Percentiles rank a stretch among this genome's conserved stretches.
These are phyloP conservation scores for Podotricha telesiphe DNA, from an alignment of 2,888 invertebrate species.

Conservation along the genomic window DNA sequence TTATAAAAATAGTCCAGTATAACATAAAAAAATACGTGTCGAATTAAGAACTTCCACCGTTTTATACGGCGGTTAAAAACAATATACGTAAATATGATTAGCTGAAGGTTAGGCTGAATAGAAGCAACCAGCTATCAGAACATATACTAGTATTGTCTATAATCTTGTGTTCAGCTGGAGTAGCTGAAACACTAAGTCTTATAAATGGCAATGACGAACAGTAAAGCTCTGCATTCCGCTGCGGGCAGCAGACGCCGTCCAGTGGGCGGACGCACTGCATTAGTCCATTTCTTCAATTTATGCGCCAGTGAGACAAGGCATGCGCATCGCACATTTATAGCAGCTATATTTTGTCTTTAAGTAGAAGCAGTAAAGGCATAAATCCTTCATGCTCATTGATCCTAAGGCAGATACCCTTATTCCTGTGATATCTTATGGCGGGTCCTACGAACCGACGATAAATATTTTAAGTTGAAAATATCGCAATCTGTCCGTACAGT, in stretches of 20 bases:
- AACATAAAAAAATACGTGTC: too few species aligned
- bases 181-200: slow-evolving; percentile 35
- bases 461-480: not conserved
- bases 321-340: slow-evolving; percentile 26
- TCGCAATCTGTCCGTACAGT: not conserved
- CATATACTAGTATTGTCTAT: not conserved
- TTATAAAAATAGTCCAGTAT: too few species aligned
- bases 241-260: slow-evolving; percentile 50
- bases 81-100: too few species aligned
- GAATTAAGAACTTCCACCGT: too few species aligned
- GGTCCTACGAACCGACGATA: not conserved
- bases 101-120: too few species aligned
- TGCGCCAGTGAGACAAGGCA: slow-evolving; percentile 44
- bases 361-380: not conserved
- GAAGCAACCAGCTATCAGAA: not conserved
- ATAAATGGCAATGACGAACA: slow-evolving; percentile 30
- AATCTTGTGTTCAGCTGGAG: slow-evolving; percentile 26
- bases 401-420: not conserved
- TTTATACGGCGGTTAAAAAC: too few species aligned
- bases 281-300: slow-evolving; percentile 67
- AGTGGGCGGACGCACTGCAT: slow-evolving; percentile 65
- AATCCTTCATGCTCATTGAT: slow-evolving; percentile 3
- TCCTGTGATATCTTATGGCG: not conserved
- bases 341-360: slow-evolving; percentile 11
- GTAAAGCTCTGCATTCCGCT: slow-evolving; percentile 48